Base-by-base conservation (phyloP, 37 sponge, comb jelly and placozoan genomes). In the Lycopodina hypogea region DNA sequence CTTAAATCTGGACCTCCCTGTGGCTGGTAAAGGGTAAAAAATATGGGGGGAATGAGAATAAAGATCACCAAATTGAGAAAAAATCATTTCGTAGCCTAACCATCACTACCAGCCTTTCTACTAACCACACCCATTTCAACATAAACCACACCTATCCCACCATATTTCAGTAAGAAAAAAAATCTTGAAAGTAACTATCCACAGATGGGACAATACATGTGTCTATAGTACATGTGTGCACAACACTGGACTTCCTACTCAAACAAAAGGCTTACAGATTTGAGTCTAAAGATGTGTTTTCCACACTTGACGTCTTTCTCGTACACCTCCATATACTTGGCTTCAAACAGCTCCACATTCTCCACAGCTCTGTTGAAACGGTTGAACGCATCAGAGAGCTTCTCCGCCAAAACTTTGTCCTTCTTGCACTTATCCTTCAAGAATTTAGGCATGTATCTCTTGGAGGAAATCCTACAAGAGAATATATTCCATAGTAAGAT, bases 221-320 rank as follows among this genome's bases (percentile, higher is more conserved):
- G n/a, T n/a, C n/a, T n/a, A n/a, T n/a, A n/a, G n/a, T n/a, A n/a
- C n/a, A n/a, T n/a, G n/a, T n/a, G n/a, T n/a, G n/a, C n/a, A n/a
- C n/a, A n/a, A 21, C 21, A 60, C 26, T 60, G 6, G 24, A 60
- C 61, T 52, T 52, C 61, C 61, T n/a, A n/a, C n/a, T n/a, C n/a
- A n/a, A n/a, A n/a, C n/a, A n/a, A n/a, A n/a, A n/a, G n/a, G 24
- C 61, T 17, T 60, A 60, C 11, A 60, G 61, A 23, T 17, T 55
- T 86, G 28, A 74, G 71, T 65, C 71, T 42, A 48, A 80, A 86
- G 45, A 73, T 58, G 52, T 86, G 81, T 24, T 24, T 52, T 17
- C 87, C 80, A 68, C 87, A 86, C 66, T 40, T 59, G 3, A 37
- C 41, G 48, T 86, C 87, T 42, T 80, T 66, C 38, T 86, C 87